phyloP scores from a whole-genome alignment of 1,140 invertebrate genomes.

The Vollenhovia emeryi region DNA sequence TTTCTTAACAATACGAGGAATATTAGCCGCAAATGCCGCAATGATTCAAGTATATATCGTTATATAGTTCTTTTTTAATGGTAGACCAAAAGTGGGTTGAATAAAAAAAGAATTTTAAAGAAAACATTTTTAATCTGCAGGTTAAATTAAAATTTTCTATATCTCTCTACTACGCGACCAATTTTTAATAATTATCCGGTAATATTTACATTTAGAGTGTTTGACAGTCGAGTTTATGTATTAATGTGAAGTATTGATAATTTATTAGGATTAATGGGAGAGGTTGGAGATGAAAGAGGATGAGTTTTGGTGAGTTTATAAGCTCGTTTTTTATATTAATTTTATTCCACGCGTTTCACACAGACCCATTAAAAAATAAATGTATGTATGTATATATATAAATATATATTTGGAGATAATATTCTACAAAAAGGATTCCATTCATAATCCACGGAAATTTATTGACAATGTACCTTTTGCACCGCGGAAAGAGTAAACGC shows the following conservation, averaged over 20 bases:
- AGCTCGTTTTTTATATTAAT: conserved; percentile 17
- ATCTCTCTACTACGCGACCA: not conserved
- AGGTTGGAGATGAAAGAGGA: not conserved
- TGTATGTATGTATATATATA: not conserved
- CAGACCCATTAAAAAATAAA: not conserved
- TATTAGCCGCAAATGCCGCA: too few relatives aligned
- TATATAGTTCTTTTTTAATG: not conserved
- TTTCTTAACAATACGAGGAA: not conserved
- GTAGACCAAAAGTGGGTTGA: not conserved
- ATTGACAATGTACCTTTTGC: not conserved
- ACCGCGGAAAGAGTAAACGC: not conserved
- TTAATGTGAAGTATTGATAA: conserved; percentile 15
- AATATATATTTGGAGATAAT: not conserved
- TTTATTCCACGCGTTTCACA: not conserved
- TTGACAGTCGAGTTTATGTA: not conserved
- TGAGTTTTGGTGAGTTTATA: not conserved
- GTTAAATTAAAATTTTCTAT: conserved; percentile 4
- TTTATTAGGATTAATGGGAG: not conserved
- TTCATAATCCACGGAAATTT: not conserved
- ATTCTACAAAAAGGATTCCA: not conserved
- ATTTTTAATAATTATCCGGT: not conserved
- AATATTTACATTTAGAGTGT: not conserved
- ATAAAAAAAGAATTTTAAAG: not conserved
- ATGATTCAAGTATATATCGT: not conserved
- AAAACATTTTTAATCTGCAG: not conserved